Conservation (phyloP, 1,140 invertebrate species). For the Halesus radiatus region DNA sequence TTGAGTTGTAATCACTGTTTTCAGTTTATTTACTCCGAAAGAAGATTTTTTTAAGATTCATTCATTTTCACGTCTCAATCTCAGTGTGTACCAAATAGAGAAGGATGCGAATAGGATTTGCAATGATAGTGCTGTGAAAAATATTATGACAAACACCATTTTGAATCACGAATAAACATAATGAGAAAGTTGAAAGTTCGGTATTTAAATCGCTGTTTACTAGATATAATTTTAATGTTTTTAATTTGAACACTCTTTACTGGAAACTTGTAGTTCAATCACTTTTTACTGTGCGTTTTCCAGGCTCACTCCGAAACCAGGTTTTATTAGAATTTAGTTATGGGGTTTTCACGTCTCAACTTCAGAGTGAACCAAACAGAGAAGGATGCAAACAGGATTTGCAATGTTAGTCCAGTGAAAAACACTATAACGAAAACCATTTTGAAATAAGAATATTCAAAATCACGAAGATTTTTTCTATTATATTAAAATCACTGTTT, state of each 20-base stretch:
- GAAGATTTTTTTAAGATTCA: neutral
- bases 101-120: neutral
- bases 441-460: neutral
- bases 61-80: neutral
- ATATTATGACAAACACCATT: conserved; percentile 19
- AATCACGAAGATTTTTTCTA: too few relatives aligned
- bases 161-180: neutral
- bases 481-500: too few relatives aligned
- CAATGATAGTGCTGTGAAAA: neutral
- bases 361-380: conserved; percentile 13
- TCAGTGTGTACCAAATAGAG: conserved; percentile 6
- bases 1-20: too few relatives aligned
- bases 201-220: too few relatives aligned
- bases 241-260: too few relatives aligned
- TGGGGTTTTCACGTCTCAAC: neutral
- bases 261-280: too few relatives aligned
- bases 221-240: too few relatives aligned
- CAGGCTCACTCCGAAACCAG: too few relatives aligned
- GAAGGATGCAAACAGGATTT: neutral
- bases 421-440: conserved; percentile 21
- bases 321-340: neutral
- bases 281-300: too few relatives aligned
- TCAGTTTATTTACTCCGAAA: too few relatives aligned
- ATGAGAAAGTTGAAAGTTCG: too few relatives aligned
- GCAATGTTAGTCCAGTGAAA: neutral